phyloP scores from a whole-genome alignment of 2,888 invertebrate species.

The Zeuzera pyrina region DNA sequence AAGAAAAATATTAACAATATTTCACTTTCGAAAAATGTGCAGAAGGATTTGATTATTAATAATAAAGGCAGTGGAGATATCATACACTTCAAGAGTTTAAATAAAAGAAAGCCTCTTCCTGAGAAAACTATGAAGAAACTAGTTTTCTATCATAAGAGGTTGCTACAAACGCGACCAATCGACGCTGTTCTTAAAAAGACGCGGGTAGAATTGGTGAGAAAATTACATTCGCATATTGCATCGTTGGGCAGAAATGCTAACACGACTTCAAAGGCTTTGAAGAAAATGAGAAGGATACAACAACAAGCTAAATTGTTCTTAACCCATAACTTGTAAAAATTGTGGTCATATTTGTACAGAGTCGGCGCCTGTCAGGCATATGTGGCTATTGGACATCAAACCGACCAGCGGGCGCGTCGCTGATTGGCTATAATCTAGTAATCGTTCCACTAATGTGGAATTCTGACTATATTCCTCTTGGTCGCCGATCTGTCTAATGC shows the following conservation, averaged over 20 bases:
- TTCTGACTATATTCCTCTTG: too few species aligned
- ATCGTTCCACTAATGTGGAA: too few species aligned
- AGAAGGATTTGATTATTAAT: not conserved
- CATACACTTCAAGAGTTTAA: not conserved
- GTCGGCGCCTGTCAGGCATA: too few species aligned
- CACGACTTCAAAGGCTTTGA: constrained; percentile 32
- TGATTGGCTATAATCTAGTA: too few species aligned
- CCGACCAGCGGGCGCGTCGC: too few species aligned
- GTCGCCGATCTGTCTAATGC: constrained; percentile 48
- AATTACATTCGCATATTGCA: constrained; percentile 31
- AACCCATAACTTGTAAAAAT: too few species aligned
- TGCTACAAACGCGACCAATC: constrained; percentile 26
- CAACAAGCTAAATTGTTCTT: constrained; percentile 44
- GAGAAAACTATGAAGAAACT: constrained; percentile 25
- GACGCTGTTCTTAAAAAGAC: constrained; percentile 29
- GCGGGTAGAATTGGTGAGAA: constrained; percentile 26
- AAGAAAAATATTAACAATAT: not conserved
- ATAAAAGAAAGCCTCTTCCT: constrained; percentile 4
- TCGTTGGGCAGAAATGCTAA: constrained; percentile 25
- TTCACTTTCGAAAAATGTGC: not conserved
- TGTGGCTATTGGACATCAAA: too few species aligned
- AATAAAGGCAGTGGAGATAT: not conserved
- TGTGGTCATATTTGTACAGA: too few species aligned
- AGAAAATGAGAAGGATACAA: constrained; percentile 42
- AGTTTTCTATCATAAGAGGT: constrained; percentile 28